A percentile compares a stretch with the other conserved stretches of the same genome.
These are phyloP conservation scores for Pteronotus mesoamericanus DNA, from an alignment of 2,797 vertebrate species.

Conservation along the genomic window DNA sequence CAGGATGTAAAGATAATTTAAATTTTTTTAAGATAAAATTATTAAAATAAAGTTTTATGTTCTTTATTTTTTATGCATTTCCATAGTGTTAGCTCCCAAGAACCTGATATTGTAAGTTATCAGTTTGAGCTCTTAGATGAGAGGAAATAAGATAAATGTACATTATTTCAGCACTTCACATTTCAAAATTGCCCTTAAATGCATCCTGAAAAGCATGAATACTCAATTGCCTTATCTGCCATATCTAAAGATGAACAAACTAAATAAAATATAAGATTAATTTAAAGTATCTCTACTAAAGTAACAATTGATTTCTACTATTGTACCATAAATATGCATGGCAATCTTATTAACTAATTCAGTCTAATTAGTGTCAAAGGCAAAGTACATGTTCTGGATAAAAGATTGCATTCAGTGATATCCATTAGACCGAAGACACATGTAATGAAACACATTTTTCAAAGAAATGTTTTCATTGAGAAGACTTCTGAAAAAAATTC, in stretches of 20 bases:
- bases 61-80: conserved; percentile 27
- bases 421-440: background rate
- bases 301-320: conserved; percentile 66
- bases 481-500: conserved; percentile 13
- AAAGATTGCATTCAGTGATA: conserved; percentile 47
- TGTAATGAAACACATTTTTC: conserved; percentile 46
- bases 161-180: conserved; percentile 44
- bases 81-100: background rate
- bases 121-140: conserved; percentile 41
- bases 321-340: conserved; percentile 56
- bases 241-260: conserved; percentile 42
- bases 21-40: background rate
- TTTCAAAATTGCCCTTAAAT: conserved; percentile 51
- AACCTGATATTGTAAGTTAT: conserved; percentile 33
- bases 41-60: background rate
- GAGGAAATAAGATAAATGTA: conserved; percentile 34
- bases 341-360: conserved; percentile 56
- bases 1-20: background rate
- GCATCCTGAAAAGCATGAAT: conserved; percentile 40
- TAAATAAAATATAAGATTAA: conserved; percentile 62
- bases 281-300: conserved; percentile 49
- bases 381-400: conserved; percentile 15
- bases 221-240: conserved; percentile 13
- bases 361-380: conserved; percentile 59
- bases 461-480: conserved; percentile 17